phyloP scores from a whole-genome alignment of 2,888 invertebrate genomes.

The Euplagia quadripunctaria region DNA sequence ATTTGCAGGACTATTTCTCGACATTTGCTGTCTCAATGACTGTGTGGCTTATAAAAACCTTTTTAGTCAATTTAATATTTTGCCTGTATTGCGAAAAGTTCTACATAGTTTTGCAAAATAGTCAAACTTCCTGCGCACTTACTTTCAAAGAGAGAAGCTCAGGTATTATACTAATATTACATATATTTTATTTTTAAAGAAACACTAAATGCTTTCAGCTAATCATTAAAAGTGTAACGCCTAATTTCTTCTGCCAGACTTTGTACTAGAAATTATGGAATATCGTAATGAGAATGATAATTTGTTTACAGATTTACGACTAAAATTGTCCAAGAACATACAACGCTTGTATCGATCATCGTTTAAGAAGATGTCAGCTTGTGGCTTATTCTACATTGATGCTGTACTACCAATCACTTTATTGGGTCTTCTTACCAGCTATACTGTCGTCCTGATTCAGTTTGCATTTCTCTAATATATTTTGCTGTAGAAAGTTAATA shows the following conservation, averaged over 20 bases:
- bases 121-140: conserved; percentile 24
- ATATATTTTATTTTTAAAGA: background rate
- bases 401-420: conserved; percentile 26
- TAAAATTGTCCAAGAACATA: conserved; percentile 40
- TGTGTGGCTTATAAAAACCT: conserved; percentile 17
- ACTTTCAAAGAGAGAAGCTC: conserved; percentile 13
- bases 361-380: conserved; percentile 37
- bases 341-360: conserved; percentile 23
- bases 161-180: conserved; percentile 13
- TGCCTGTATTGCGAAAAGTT: conserved; percentile 22
- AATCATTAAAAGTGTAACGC: background rate
- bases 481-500: too few relatives aligned
- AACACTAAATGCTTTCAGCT: too few relatives aligned
- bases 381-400: conserved; percentile 17
- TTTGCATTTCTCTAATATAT: conserved; percentile 3
- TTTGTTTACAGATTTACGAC: conserved; percentile 27
- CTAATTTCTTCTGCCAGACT: background rate
- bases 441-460: conserved; percentile 5
- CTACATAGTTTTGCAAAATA: conserved; percentile 22
- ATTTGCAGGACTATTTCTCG: background rate
- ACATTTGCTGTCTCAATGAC: background rate
- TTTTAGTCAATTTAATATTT: conserved; percentile 9
- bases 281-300: background rate
- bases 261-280: background rate
- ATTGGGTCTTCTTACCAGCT: conserved; percentile 1